Evolutionary conservation across 2,797 vertebrate species (phyloP).

Genomic region (Schizopygopsis malacanthus): DNA sequence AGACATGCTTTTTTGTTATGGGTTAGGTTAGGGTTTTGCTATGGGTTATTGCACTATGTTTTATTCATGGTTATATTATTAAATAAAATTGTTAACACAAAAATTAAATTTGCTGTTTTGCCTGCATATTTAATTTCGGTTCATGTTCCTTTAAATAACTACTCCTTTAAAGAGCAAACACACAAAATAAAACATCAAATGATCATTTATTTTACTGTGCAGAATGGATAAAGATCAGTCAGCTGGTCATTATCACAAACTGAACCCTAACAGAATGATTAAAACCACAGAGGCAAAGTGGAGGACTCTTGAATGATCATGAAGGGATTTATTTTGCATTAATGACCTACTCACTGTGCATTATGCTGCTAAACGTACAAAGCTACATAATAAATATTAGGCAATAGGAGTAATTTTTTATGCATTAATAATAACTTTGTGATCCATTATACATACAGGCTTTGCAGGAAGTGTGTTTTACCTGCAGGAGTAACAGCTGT

Average conservation of each 20-base stretch:
- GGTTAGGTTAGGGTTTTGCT: too few species aligned
- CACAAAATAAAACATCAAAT: background rate
- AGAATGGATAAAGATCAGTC: background rate
- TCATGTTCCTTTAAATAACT: background rate
- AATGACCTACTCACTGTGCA: background rate
- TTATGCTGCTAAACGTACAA: background rate
- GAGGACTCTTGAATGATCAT: background rate
- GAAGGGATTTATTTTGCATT: background rate
- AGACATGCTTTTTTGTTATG: too few species aligned
- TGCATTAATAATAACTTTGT: background rate
- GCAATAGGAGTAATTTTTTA: background rate
- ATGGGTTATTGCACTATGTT: too few species aligned
- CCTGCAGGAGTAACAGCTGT: slow-evolving; percentile 94
- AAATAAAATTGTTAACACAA: too few species aligned
- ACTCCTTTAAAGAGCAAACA: background rate
- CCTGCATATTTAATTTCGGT: background rate
- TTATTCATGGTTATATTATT: background rate
- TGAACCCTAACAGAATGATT: background rate
- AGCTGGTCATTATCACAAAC: background rate
- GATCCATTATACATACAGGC: background rate
- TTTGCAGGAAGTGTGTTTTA: slow-evolving; percentile 57
- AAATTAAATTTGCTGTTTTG: background rate
- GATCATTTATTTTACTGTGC: background rate
- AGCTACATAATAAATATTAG: background rate
- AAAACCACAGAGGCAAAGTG: background rate